Evolutionary conservation across 1,140 invertebrate species (phyloP).

Genomic region (Odontomachus brunneus): DNA sequence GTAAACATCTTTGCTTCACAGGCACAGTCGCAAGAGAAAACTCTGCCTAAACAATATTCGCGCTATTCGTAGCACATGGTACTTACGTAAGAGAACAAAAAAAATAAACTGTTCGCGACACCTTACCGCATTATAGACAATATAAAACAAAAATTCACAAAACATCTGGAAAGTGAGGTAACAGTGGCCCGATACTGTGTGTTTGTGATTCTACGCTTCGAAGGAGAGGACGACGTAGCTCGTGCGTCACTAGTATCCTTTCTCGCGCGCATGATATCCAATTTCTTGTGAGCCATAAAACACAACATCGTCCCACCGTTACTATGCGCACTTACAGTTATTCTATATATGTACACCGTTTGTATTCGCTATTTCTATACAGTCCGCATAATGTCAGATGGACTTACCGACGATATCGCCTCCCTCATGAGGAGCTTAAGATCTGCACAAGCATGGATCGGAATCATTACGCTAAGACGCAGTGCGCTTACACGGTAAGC

Average conservation of each 20-base stretch:
- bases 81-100: slow-evolving; percentile 24
- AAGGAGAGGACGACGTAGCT: not conserved
- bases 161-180: slow-evolving; percentile 5
- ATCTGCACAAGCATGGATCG: slow-evolving; percentile 44
- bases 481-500: slow-evolving; percentile 77
- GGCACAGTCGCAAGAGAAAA: slow-evolving; percentile 16
- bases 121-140: not conserved
- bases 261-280: not conserved
- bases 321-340: slow-evolving; percentile 15
- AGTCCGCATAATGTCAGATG: slow-evolving; percentile 42
- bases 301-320: slow-evolving; percentile 12
- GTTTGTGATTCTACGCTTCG: not conserved
- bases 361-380: slow-evolving; percentile 39
- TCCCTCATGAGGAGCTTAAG: slow-evolving; percentile 43
- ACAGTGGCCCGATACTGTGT: not conserved
- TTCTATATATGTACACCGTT: slow-evolving; percentile 29
- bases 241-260: too few species aligned
- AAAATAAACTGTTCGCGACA: slow-evolving; percentile 13
- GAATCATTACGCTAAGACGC: slow-evolving; percentile 23
- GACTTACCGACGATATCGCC: slow-evolving; percentile 48
- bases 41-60: slow-evolving; percentile 29
- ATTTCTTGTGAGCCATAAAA: not conserved
- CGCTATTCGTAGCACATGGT: slow-evolving; percentile 3
- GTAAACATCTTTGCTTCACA: slow-evolving; percentile 11
- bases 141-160: slow-evolving; percentile 32